Evolutionary conservation across 2,888 invertebrate genomes (phyloP).

Genomic region (Creontiades dilutus): DNA sequence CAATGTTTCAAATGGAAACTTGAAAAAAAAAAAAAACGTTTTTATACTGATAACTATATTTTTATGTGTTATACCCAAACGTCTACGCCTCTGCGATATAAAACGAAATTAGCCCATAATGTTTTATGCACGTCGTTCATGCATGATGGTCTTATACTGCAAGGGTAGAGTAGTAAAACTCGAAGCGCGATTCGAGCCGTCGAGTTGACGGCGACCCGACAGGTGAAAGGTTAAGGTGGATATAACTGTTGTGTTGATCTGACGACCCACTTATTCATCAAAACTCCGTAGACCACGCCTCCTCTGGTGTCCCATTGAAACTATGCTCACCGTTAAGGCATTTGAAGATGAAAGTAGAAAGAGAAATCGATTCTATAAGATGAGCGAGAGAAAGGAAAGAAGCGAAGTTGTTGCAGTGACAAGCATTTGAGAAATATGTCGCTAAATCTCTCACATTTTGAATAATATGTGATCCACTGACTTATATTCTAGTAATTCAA

Average conservation of each 20-base stretch:
- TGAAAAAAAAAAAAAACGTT: too few species aligned
- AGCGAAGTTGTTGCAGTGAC: too few species aligned
- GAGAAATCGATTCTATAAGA: too few species aligned
- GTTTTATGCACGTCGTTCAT: neutral
- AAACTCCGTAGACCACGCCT: neutral
- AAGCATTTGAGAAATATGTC: too few species aligned
- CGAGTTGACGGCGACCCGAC: conserved; percentile 7
- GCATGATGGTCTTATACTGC: neutral
- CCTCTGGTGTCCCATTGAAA: neutral
- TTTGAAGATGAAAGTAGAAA: too few species aligned
- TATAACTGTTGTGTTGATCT: conserved; percentile 9
- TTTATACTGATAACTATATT: too few species aligned
- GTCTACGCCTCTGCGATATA: neutral
- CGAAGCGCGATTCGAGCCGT: neutral
- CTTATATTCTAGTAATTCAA: too few species aligned
- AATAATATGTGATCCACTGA: too few species aligned
- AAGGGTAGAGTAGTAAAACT: neutral
- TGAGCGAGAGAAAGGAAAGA: too few species aligned
- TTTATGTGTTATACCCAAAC: neutral
- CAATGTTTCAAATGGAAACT: too few species aligned
- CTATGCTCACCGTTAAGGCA: too few species aligned
- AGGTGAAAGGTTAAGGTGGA: conserved; percentile 20
- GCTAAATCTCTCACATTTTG: too few species aligned
- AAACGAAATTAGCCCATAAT: neutral
- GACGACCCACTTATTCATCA: neutral